These are phyloP conservation scores for Portunus trituberculatus DNA, from an alignment of 1,140 invertebrate species.

Conservation along the genomic window DNA sequence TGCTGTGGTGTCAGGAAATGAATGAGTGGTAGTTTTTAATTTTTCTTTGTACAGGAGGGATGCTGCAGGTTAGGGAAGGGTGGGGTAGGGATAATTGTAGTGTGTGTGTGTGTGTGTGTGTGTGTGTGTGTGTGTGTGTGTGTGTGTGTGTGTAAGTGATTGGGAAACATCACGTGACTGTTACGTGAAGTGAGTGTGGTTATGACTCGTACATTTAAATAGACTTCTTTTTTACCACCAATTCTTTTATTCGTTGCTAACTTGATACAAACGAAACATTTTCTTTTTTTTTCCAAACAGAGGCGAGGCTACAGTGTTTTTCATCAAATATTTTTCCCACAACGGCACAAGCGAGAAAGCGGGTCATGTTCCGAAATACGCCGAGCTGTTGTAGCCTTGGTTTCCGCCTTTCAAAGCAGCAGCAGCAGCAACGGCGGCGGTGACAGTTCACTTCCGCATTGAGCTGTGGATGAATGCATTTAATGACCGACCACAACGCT, in stretches of 20 bases:
- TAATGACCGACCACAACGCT: not conserved
- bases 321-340: no score
- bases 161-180: not conserved
- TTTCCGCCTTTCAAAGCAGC: not conserved
- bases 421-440: not conserved
- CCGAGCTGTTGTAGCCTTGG: not conserved
- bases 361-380: not conserved
- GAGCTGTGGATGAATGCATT: not conserved
- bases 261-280: no score
- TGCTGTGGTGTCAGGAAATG: not conserved
- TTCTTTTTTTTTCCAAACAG: no score
- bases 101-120: conserved; percentile 8
- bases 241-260: no score
- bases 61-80: not conserved
- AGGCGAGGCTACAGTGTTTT: no score
- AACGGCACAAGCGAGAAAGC: not conserved
- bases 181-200: not conserved
- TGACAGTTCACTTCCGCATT: not conserved
- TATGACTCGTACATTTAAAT: not conserved
- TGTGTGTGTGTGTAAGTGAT: not conserved
- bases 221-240: not conserved
- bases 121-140: not conserved
- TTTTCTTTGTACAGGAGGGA: not conserved
- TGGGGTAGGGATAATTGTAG: not conserved
- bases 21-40: not conserved